phyloP scores from a whole-genome alignment of 2,888 invertebrate species.

The Melanophora roralis region DNA sequence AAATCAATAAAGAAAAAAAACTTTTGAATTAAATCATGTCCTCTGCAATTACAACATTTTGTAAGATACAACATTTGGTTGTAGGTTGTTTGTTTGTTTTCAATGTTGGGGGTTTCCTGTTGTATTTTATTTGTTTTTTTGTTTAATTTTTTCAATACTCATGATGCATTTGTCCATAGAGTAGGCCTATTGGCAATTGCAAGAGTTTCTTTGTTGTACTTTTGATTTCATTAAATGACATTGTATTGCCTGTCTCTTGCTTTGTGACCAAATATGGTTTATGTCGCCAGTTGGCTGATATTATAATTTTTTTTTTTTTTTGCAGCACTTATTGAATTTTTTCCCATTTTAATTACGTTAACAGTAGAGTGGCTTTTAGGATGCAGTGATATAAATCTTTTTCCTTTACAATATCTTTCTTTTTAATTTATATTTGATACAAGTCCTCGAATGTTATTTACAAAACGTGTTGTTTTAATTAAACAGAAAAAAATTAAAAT shows the following conservation, averaged over 20 bases:
- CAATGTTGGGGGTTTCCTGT: too few relatives aligned
- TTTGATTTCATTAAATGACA: constrained; percentile 50
- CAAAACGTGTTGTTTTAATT: constrained; percentile 54
- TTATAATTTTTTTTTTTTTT: too few relatives aligned
- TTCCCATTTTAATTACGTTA: constrained; percentile 51
- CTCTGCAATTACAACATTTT: constrained; percentile 61
- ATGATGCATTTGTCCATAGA: constrained; percentile 44
- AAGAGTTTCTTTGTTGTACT: constrained; percentile 3
- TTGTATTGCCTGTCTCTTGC: constrained; percentile 40
- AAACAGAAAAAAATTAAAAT: too few relatives aligned
- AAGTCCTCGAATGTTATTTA: constrained; percentile 45
- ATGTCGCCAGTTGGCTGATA: constrained; percentile 61
- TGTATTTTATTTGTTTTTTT: constrained; percentile 5
- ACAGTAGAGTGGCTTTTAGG: constrained; percentile 33
- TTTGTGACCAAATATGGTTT: constrained; percentile 62
- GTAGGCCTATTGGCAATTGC: constrained; percentile 52
- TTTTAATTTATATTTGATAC: constrained; percentile 17
- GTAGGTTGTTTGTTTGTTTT: constrained; percentile 38
- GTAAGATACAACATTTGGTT: constrained; percentile 49
- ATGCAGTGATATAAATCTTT: constrained; percentile 12
- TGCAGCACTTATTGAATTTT: neutral
- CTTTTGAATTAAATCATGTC: constrained; percentile 64
- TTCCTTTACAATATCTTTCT: too few relatives aligned
- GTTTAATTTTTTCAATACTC: neutral
- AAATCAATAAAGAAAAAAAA: constrained; percentile 8